Base-by-base conservation (phyloP, 2,113 vertebrate genomes). In the Rhynchopsitta pachyrhyncha region DNA sequence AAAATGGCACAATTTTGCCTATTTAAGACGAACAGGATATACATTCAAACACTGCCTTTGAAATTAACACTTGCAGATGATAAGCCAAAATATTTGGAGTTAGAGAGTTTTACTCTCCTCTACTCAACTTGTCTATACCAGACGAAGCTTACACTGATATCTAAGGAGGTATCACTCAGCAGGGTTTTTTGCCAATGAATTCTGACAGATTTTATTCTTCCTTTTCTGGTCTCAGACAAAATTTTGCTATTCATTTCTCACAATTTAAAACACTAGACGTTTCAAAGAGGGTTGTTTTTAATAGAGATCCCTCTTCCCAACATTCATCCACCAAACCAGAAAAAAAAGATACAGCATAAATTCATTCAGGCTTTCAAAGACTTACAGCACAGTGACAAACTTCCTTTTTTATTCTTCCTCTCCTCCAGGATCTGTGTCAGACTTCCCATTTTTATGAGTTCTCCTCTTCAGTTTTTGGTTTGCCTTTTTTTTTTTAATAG, bases 131-230 rank as follows among this genome's bases (percentile, higher is more conserved):
- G 47, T 66, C 88, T 79, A 19, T 57, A 83, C 16, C 15, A 80
- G 53, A 52, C 46, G 49, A 74, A 67, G 24, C 14, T 80, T 49
- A 74, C 46, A 31, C 5, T 47, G 2, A 19, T 78, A 82, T 7
- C 57, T 13, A 50, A 44, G 31, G 39, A 93, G 69, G 44, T 5
- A 16, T 29, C 46, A 91, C 50, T 37, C 55, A 91, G 68, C 50
- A 86, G 57, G 13, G 49, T 12, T 70, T 90, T 80, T 89, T 17
- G 14, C 42, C 78, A 77, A 50, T 78, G 55, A 37, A 28, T 84
- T 91, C 64, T 81, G n/a, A 86, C 77, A 90, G 33, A 47, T 82
- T 89, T 92, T 89, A 59, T 78, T 95, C 77, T 84, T 86, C 79
- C 7, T 1, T 37, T 92, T 89, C 69, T 79, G 19, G 19, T 74